phyloP scores from a whole-genome alignment of 2,113 vertebrate species.

The Aix galericulata region DNA sequence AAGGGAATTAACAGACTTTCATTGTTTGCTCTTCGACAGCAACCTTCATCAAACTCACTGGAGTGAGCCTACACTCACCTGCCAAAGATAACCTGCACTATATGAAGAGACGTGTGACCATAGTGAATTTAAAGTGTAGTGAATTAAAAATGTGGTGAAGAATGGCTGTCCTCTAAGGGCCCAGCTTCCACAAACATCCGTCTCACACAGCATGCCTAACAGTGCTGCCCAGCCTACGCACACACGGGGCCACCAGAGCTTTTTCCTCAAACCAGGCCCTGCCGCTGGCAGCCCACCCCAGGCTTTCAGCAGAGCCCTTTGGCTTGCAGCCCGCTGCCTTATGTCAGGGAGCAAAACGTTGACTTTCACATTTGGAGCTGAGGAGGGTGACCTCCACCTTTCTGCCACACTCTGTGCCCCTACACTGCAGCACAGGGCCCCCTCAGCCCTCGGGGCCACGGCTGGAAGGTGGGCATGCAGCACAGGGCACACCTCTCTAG shows the following conservation, averaged over 20 bases:
- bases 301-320: background rate
- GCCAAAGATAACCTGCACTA: background rate
- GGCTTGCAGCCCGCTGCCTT: background rate
- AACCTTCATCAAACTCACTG: background rate
- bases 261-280: background rate
- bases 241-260: rapidly evolving
- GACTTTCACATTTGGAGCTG: rapidly evolving
- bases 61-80: background rate
- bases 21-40: background rate
- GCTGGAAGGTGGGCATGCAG: rapidly evolving
- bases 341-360: rapidly evolving
- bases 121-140: background rate
- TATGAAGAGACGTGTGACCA: background rate
- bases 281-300: rapidly evolving
- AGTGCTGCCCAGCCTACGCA: background rate
- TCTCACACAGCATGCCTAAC: rapidly evolving
- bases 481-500: rapidly evolving
- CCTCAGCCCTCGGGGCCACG: background rate
- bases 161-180: background rate
- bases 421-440: rapidly evolving
- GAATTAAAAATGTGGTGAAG: background rate
- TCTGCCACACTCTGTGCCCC: rapidly evolving
- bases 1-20: background rate
- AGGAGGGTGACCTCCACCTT: background rate
- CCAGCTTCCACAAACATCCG: background rate